Evolutionary conservation across 1,140 invertebrate species (phyloP), one percentile per base, ranked within the genome.

Genomic region (Temnothorax longispinosus): DNA sequence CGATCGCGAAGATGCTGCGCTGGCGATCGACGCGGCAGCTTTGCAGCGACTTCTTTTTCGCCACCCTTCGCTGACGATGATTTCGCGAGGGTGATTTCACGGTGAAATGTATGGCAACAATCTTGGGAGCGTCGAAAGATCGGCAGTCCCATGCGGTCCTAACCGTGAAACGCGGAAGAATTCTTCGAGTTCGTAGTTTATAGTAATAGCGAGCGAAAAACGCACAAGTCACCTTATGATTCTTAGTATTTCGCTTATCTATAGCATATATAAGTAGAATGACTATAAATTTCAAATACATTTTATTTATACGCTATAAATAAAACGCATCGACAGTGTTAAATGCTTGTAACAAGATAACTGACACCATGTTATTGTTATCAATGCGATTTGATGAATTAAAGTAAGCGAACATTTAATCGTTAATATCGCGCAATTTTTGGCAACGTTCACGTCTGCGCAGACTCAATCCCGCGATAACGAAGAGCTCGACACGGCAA

Each of bases 11-110:
- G 56, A 41, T 21, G 47, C n/a, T 18, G 18, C 47, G 32, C 21
- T 18, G 32, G 35, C 21, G 41, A 27, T 27, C 21, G 44, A 44
- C 27, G 60, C 27, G 21, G 6, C n/a, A 13, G 62, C 35, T 35
- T 58, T 84, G 35, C 82, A 27, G 69, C 52, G 8, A 65, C 50
- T 85, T 87, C 32, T 87, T 90, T 91, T 74, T 60, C 87, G 87
- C 72, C 64, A 89, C 75, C 75, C 87, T 90, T 35, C 44, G 82
- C n/a, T 71, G 87, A 38, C 47, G 72, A 41, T 80, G 21, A 81
- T 76, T 80, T 81, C 56, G 65, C 58, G 10, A 41, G 54, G 13
- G n/a, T 7, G 64, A 71, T 56, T 88, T 82, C 77, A 62, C 60
- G 50, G 11, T n/a, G 15, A 27, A 60, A 78, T 32, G 38, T 47